Evolutionary conservation across 2,888 invertebrate species (phyloP).

Genomic region (Stenodema calcarata): DNA sequence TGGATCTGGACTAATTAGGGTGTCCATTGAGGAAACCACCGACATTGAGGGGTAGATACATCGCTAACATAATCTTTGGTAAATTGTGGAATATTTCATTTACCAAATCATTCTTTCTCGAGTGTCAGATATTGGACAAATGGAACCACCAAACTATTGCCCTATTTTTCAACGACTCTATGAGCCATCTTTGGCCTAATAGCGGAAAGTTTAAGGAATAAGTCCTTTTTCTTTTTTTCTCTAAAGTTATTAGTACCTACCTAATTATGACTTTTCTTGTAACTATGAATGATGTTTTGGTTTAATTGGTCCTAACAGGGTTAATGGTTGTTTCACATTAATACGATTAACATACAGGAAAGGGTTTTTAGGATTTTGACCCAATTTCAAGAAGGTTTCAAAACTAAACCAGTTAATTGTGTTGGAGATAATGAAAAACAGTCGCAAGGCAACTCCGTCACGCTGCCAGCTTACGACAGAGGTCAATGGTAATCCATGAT

Average conservation of each 20-base stretch:
- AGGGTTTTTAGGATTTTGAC: too few relatives aligned
- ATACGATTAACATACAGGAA: too few relatives aligned
- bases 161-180: background rate
- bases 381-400: too few relatives aligned
- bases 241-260: too few relatives aligned
- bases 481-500: conserved; percentile 25
- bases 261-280: too few relatives aligned
- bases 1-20: background rate
- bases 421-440: background rate
- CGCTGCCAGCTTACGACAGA: background rate
- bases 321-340: too few relatives aligned
- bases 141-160: background rate
- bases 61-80: background rate
- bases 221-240: too few relatives aligned
- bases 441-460: background rate
- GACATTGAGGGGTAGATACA: background rate
- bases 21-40: background rate
- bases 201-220: too few relatives aligned
- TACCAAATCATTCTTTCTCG: background rate
- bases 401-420: too few relatives aligned
- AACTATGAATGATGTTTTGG: too few relatives aligned
- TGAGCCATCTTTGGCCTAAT: background rate
- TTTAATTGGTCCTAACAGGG: too few relatives aligned
- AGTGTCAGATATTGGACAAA: background rate
- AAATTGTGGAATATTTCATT: background rate